A percentile compares a stretch with the other conserved stretches of the same genome.
Conservation (phyloP, 2,888 invertebrate species). For the Cheilosia variabilis region DNA sequence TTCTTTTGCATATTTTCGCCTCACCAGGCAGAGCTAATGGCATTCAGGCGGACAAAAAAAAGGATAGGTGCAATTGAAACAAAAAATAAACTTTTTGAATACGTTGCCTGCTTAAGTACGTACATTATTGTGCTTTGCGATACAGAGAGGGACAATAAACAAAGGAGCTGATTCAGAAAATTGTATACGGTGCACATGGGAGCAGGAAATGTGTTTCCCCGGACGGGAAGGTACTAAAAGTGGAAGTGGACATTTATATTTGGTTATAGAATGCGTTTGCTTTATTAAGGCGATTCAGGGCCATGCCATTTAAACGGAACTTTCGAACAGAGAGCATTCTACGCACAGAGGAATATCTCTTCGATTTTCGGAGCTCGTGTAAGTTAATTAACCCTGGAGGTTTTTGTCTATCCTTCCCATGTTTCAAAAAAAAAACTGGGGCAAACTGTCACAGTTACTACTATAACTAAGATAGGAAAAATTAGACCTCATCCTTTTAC, state of each 20-base stretch:
- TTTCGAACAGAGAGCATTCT: too few species aligned
- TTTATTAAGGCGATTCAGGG: too few species aligned
- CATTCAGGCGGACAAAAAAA: slow-evolving; percentile 33
- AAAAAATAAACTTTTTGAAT: slow-evolving; percentile 5
- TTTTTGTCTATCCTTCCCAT: too few species aligned
- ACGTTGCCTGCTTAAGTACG: not conserved
- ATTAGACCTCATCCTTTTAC: too few species aligned
- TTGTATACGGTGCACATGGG: slow-evolving; percentile 36
- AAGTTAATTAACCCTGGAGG: too few species aligned
- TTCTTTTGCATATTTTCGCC: slow-evolving; percentile 60
- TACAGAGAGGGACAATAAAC: not conserved
- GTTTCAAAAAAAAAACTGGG: too few species aligned
- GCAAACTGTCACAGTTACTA: too few species aligned
- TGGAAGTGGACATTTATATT: not conserved
- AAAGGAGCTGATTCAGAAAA: slow-evolving; percentile 21
- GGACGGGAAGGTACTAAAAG: not conserved
- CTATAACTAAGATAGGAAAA: too few species aligned
- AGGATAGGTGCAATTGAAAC: slow-evolving; percentile 14
- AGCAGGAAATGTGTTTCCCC: slow-evolving; percentile 11
- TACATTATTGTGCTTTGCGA: slow-evolving; percentile 1
- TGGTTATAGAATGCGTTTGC: too few species aligned
- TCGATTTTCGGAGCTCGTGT: too few species aligned
- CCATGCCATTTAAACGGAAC: too few species aligned
- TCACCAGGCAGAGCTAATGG: slow-evolving; percentile 15
- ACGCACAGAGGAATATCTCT: too few species aligned